These are phyloP conservation scores for Lasioglossum malachurum DNA, from an alignment of 2,888 invertebrate species.

Conservation along the genomic window DNA sequence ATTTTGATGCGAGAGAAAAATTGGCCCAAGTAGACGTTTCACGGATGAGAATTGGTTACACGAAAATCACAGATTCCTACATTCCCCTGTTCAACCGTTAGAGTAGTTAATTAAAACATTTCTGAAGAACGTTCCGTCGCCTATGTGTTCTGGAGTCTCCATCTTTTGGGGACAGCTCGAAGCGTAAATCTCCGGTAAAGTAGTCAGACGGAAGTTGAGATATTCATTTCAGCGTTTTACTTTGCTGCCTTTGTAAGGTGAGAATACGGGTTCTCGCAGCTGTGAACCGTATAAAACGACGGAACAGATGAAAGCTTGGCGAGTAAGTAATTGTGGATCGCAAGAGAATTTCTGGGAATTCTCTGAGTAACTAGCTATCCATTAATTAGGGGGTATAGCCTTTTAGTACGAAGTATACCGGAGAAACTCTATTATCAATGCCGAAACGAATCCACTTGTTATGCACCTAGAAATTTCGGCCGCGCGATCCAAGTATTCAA, in stretches of 20 bases:
- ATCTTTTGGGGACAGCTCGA: not conserved
- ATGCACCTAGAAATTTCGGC: not conserved
- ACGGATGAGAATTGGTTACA: not conserved
- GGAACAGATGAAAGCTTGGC: not conserved
- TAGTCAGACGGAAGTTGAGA: not conserved
- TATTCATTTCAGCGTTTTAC: not conserved
- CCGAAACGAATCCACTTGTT: not conserved
- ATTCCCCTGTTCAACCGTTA: not conserved
- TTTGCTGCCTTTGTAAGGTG: not conserved
- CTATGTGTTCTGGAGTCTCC: not conserved
- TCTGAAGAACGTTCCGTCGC: not conserved
- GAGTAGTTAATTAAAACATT: not conserved
- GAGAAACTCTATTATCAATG: not conserved
- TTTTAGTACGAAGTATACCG: not conserved
- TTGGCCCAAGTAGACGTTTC: not conserved
- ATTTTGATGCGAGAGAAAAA: not conserved
- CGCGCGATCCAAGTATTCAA: no score
- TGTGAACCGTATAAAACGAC: not conserved
- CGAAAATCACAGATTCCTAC: not conserved
- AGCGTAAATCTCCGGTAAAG: not conserved
- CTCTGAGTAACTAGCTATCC: not conserved
- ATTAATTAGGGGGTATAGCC: not conserved
- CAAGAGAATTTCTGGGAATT: not conserved
- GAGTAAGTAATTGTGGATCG: not conserved
- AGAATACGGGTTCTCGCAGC: conserved; percentile 6